phyloP scores from a whole-genome alignment of 2,113 vertebrate species.

The Corythaeola cristata region DNA sequence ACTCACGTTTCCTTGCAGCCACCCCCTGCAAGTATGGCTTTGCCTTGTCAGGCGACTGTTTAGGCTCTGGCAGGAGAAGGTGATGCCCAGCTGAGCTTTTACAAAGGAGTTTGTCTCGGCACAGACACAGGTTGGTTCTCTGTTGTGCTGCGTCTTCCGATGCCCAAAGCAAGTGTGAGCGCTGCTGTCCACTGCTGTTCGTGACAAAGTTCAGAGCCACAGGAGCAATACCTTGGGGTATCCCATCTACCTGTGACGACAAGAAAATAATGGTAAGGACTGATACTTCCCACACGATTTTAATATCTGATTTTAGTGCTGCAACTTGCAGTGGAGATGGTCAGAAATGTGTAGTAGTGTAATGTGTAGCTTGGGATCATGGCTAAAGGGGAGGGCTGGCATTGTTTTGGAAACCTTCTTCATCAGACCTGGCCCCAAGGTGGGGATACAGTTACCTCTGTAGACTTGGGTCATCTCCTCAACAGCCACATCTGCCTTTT shows the following conservation, averaged over 20 bases:
- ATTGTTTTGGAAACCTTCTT: not conserved
- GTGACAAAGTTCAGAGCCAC: not conserved
- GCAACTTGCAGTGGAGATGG: not conserved
- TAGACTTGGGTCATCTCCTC: not conserved
- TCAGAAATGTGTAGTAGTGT: not conserved
- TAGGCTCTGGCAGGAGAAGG: not conserved
- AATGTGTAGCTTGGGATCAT: not conserved
- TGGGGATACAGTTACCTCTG: not conserved
- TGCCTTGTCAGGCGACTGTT: not conserved
- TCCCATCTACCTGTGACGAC: not conserved
- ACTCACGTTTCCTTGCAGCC: fast-evolving
- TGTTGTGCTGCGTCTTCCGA: not conserved
- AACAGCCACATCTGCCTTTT: not conserved
- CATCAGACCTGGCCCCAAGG: not conserved
- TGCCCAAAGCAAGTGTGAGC: not conserved
- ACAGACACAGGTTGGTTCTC: not conserved
- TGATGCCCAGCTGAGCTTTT: not conserved
- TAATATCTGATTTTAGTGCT: not conserved
- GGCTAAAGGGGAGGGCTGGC: not conserved
- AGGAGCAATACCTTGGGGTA: not conserved
- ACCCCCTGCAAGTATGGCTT: fast-evolving
- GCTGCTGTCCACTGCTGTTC: not conserved
- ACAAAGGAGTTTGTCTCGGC: not conserved
- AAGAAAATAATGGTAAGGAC: not conserved
- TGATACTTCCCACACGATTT: not conserved